phyloP scores from a whole-genome alignment of 2,797 vertebrate species.

The Helostoma temminkii region DNA sequence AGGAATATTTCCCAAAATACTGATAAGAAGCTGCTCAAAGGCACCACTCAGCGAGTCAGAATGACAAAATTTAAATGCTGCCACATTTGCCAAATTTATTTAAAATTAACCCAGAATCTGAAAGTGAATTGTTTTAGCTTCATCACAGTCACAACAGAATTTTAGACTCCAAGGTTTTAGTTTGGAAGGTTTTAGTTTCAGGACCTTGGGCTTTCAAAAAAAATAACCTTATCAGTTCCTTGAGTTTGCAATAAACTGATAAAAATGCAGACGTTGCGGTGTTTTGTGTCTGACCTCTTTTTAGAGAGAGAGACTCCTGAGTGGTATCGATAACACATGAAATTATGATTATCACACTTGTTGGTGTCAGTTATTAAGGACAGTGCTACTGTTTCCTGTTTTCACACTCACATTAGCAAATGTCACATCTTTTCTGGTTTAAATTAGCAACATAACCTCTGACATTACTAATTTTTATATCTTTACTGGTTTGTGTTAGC shows the following conservation, averaged over 20 bases:
- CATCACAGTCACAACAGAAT: too few species aligned
- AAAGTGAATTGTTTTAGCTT: too few species aligned
- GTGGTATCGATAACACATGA: slow-evolving; percentile 32
- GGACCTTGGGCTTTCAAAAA: not conserved
- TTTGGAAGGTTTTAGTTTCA: too few species aligned
- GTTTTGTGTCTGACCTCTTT: slow-evolving; percentile 4
- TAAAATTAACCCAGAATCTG: not conserved
- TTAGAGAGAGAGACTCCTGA: not conserved
- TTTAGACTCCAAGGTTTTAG: too few species aligned
- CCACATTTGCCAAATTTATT: too few species aligned
- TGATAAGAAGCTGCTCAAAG: not conserved
- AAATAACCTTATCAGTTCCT: too few species aligned
- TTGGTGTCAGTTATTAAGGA: slow-evolving; percentile 33
- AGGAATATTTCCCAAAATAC: not conserved
- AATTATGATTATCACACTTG: slow-evolving; percentile 41
- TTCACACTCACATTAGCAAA: slow-evolving; percentile 22
- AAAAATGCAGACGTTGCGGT: not conserved
- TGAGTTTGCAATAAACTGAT: not conserved
- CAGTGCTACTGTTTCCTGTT: slow-evolving; percentile 19
- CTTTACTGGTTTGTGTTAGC: slow-evolving; percentile 15
- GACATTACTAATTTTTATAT: slow-evolving; percentile 25
- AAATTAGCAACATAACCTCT: slow-evolving; percentile 43
- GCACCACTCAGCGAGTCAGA: not conserved
- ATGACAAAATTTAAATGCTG: not conserved
- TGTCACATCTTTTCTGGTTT: slow-evolving; percentile 18